Evolutionary conservation across 92 coral and sea anemone genomes (phyloP).

Genomic region (Palythoa grandiflora): DNA sequence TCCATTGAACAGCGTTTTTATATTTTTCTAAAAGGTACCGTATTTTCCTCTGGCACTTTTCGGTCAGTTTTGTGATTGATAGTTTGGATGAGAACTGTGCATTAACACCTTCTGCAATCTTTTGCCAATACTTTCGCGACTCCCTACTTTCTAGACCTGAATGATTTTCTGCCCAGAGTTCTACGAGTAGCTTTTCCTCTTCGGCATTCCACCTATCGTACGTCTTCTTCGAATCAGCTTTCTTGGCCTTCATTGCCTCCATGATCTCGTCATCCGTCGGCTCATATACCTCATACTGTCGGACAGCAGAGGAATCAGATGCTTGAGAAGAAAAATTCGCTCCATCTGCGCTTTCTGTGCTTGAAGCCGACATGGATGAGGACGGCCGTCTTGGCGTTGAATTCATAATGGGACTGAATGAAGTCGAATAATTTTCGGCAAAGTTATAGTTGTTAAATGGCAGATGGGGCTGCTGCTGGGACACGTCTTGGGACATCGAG

Average conservation of each 20-base stretch:
- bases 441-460: slow-evolving; percentile 29
- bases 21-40: neutral
- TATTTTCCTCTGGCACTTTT: slow-evolving; percentile 10
- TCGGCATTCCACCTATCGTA: slow-evolving; percentile 22
- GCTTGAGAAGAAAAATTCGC: neutral
- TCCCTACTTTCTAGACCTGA: slow-evolving; percentile 8
- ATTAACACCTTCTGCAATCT: slow-evolving; percentile 1
- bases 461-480: slow-evolving; percentile 38
- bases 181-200: slow-evolving; percentile 16
- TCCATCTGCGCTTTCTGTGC: slow-evolving; percentile 26
- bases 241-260: slow-evolving; percentile 17
- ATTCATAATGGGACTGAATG: slow-evolving; percentile 16
- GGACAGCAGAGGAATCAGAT: neutral
- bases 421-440: slow-evolving; percentile 11
- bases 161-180: slow-evolving; percentile 17
- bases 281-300: slow-evolving; percentile 17
- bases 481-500: slow-evolving; percentile 30
- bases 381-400: slow-evolving; percentile 26
- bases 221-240: slow-evolving; percentile 18
- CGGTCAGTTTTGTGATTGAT: neutral
- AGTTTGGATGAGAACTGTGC: neutral
- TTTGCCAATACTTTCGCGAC: slow-evolving; percentile 16
- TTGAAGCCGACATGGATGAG: slow-evolving; percentile 16
- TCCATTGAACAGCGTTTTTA: neutral
- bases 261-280: neutral